Conservation (phyloP, 2,113 vertebrate genomes). For the Corythaixoides concolor region DNA sequence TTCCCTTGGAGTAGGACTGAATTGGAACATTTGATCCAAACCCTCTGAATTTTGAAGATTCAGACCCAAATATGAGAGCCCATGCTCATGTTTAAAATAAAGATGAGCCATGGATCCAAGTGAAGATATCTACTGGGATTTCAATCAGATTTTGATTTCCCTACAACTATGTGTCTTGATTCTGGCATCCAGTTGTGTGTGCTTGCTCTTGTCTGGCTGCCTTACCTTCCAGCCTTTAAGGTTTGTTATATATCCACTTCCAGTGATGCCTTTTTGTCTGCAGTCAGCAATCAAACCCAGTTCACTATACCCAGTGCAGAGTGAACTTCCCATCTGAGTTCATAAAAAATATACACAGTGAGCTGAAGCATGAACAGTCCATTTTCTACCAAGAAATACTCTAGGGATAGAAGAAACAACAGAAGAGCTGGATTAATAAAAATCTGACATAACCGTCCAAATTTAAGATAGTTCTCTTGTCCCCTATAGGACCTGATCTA, state of each 20-base stretch:
- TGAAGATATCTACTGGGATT: background rate
- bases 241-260: background rate
- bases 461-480: background rate
- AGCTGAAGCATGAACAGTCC: background rate
- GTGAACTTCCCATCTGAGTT: background rate
- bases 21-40: background rate
- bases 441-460: background rate
- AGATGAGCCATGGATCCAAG: constrained; percentile 2
- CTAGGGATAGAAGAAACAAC: background rate
- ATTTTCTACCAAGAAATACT: background rate
- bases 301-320: background rate
- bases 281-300: background rate
- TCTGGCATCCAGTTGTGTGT: background rate
- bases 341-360: background rate
- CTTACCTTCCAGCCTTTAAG: background rate
- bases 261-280: background rate
- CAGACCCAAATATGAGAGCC: background rate
- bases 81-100: background rate
- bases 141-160: constrained; percentile 1
- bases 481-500: background rate
- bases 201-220: background rate
- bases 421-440: background rate
- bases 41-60: background rate
- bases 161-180: background rate
- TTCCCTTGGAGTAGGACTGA: constrained; percentile 21